Conservation (phyloP, 2,797 vertebrate species). For the Cichlasoma orientale region DNA sequence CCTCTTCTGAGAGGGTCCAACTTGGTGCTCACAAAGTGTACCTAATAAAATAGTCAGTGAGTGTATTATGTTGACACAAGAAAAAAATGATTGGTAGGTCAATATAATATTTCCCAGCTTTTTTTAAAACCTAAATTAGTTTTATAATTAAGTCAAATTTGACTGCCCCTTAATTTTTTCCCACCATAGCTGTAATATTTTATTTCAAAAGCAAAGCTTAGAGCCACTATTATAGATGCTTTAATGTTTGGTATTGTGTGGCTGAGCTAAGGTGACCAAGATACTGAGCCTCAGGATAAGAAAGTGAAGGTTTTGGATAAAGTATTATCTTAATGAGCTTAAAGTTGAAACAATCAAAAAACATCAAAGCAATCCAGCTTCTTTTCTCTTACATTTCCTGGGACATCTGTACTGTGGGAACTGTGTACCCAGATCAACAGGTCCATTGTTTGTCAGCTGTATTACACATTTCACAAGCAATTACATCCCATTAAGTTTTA, state of each 20-base stretch:
- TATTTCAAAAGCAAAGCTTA: neutral
- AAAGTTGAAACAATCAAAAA: neutral
- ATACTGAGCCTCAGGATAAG: neutral
- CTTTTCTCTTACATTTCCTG: neutral
- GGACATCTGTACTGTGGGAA: neutral
- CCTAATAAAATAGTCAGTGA: neutral
- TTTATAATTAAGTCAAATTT: neutral
- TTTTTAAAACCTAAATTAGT: neutral
- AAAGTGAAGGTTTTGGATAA: too few species aligned
- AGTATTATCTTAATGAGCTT: neutral
- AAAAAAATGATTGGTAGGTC: neutral
- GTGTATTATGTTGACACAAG: neutral
- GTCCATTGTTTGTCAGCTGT: conserved; percentile 57
- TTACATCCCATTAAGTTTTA: conserved; percentile 64
- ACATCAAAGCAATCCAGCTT: neutral
- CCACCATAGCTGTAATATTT: neutral
- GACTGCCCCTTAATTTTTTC: neutral
- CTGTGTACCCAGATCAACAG: conserved; percentile 48
- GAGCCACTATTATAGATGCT: neutral
- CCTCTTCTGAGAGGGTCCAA: neutral
- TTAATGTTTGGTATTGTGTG: neutral
- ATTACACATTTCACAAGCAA: conserved; percentile 74
- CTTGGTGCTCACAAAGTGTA: neutral
- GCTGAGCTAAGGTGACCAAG: neutral
- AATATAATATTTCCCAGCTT: neutral